Base-by-base conservation (phyloP, 1,140 invertebrate genomes). In the Papilio helenus region DNA sequence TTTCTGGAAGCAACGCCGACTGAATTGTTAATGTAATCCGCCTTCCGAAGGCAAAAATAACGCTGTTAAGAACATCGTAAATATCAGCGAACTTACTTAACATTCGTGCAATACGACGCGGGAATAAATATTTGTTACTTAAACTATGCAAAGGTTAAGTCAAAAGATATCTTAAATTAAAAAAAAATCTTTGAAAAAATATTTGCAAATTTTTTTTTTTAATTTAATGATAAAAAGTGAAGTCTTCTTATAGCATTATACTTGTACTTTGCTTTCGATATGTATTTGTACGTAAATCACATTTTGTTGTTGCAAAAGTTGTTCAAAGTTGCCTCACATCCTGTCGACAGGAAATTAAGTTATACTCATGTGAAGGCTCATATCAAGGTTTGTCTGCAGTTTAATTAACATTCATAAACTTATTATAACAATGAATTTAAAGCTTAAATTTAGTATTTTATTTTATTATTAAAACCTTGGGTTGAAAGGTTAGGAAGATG, bases 11-110 rank as follows among this genome's bases (percentile, higher is more conserved):
- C 4, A 68, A 68, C 61, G 61, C 61, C 3, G 61, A 3, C 61
- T 68, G 61, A 68, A 68, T 68, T 29, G 26, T 68, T 29, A 68
- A 68, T 68, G 26, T 68, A 68, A 68, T 68, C 26, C 14, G 26
- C 23, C 26, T 68, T 68, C 61, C 4, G 61, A 68, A 68, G 26
- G 23, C 61, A 68, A 26, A 29, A 68, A 29, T 68, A 68, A 68
- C 14, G 12, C 4, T 29, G 29, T 29, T 16, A 29, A 65, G 58
- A 61, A 29, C 16, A 16, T 23, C 26, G 26, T 68, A 68, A 68
- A 68, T 29, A 29, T 68, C 26, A 68, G 10, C 23, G 14, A 29
- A 29, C 14, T 12, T 61, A 23, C 55, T 58, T 20, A 20, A 5
- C 51, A 55, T 55, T 55, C 18, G 18, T 55, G 12, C 58, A 61